Evolutionary conservation across 2,797 vertebrate genomes (phyloP), one percentile per base, ranked within the genome.

Genomic region (Naso thynnoides): DNA sequence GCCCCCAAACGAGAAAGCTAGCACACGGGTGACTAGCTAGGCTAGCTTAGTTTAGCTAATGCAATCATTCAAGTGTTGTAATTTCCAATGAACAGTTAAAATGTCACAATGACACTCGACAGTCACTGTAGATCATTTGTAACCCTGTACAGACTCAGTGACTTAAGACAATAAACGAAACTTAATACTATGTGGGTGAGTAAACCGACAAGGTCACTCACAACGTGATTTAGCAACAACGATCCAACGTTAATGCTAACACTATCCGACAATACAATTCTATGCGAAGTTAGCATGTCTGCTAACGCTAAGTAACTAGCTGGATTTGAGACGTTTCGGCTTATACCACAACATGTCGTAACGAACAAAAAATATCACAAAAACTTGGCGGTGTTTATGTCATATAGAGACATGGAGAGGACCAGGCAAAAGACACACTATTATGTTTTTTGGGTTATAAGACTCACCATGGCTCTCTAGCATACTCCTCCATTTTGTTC

Each of bases 401-500:
- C 0, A 39, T 54, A 44, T 0, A 0, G 10, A 31, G 0, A 0
- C 2, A 29, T 0, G 0, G 0, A 3, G 0, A 13, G 0, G 2
- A 33, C 2, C 10, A 0, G 1, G 2, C 1, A 11, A 24, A 66
- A 72, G 1, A 19, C 1, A 0, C 1, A 0, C 0, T 3, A 2
- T 0, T 1, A 14, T 13, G 1, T 45, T 54, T 29, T 68, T 5
- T 3, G 16, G n/a, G 1, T 55, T 55, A 29, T 19, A 48, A 44
- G 45, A 81, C 95, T 96, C 85, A 99, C 97, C 97, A 99, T 0
- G 97, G 97, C 29, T 98, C 97, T 19, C 97, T 95, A 9, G 96
- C 96, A 79, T 98, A 98, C 55, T 99, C 97, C 96, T 98, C 97
- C 97, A 99, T 98, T 94, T 97, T 97, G 93, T 94, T 93, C 90